phyloP scores from a whole-genome alignment of 2,888 invertebrate genomes.

The Drosophila mayaguana region DNA sequence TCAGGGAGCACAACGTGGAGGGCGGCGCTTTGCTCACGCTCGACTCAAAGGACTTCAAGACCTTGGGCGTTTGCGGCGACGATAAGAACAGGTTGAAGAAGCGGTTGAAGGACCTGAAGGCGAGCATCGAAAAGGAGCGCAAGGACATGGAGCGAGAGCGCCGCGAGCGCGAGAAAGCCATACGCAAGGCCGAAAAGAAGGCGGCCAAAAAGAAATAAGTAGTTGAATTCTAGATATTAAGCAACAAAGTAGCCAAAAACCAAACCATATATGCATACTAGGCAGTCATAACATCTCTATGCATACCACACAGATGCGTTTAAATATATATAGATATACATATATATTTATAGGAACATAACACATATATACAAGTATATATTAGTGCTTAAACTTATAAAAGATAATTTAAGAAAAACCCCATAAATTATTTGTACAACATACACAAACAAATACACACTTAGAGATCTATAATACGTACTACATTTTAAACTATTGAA shows the following conservation, averaged over 20 bases:
- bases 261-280: constrained; percentile 63
- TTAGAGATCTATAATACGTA: constrained; percentile 61
- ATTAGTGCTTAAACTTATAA: constrained; percentile 34
- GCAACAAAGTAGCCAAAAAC: constrained; percentile 74
- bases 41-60: constrained; percentile 96
- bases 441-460: constrained; percentile 30
- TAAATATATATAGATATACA: constrained; percentile 24
- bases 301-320: constrained; percentile 45
- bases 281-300: constrained; percentile 63
- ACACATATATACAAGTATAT: constrained; percentile 38
- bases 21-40: constrained; percentile 93
- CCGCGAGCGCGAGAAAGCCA: constrained; percentile 93
- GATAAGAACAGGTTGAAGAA: constrained; percentile 94
- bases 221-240: constrained; percentile 71
- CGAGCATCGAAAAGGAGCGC: constrained; percentile 90
- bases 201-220: constrained; percentile 88
- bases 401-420: constrained; percentile 12
- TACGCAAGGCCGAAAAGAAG: constrained; percentile 94
- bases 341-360: constrained; percentile 36
- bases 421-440: constrained; percentile 61
- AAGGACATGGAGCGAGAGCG: constrained; percentile 93
- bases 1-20: constrained; percentile 94
- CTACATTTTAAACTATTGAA: constrained; percentile 72
- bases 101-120: constrained; percentile 93
- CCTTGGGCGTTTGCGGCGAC: constrained; percentile 91